Conservation (phyloP, 2,888 invertebrate genomes). For the Hydraecia micacea region DNA sequence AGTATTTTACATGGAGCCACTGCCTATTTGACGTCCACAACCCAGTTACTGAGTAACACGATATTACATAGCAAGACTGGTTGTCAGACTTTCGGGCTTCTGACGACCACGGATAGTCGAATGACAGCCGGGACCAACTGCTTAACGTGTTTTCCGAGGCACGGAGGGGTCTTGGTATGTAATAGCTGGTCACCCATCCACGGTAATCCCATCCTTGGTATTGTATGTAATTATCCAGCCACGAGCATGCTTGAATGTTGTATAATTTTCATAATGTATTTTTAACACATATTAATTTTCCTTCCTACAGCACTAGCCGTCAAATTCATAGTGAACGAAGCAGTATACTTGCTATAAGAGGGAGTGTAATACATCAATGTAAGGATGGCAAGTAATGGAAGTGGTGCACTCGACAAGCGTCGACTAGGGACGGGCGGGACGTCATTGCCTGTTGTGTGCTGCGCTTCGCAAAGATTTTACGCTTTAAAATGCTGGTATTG, state of each 20-base stretch:
- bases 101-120: too few species aligned
- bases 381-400: slow-evolving; percentile 58
- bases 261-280: neutral
- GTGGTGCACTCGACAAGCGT: slow-evolving; percentile 54
- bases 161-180: neutral
- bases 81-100: neutral
- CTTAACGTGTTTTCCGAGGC: neutral
- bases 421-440: slow-evolving; percentile 50
- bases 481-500: slow-evolving; percentile 4
- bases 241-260: neutral
- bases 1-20: too few species aligned
- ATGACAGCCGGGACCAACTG: neutral
- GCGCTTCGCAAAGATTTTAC: slow-evolving; percentile 25
- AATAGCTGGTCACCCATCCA: neutral
- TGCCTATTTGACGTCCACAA: neutral
- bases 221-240: too few species aligned
- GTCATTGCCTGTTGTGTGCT: slow-evolving; percentile 49
- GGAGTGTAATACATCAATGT: slow-evolving; percentile 48
- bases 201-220: too few species aligned
- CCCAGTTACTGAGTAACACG: neutral
- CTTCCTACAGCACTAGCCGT: neutral
- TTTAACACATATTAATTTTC: neutral
- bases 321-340: slow-evolving; percentile 10
- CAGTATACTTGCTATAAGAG: slow-evolving; percentile 26
- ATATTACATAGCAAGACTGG: neutral